Evolutionary conservation across 2,797 vertebrate genomes (phyloP), one percentile per base, ranked within the genome.

Genomic region (Oreochromis mossambicus): DNA sequence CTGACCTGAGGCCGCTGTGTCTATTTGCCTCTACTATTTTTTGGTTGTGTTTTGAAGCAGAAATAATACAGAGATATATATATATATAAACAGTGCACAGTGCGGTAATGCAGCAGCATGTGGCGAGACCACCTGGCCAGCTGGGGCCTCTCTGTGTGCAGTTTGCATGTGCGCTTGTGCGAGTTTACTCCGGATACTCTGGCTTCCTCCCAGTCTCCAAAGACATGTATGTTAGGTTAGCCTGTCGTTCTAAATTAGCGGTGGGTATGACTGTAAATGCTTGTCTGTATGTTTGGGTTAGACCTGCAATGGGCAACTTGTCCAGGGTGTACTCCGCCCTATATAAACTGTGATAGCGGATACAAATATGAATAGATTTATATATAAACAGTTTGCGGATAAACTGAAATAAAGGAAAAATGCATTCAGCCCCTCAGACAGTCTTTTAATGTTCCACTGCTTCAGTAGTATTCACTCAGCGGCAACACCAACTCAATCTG

Each of bases 401-500:
- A 5, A 75, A 26, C 19, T 29, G 12, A 61, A 79, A 58, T n/a
- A n/a, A 3, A 55, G 29, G 21, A 24, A 48, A 80, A 36, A 43
- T 26, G 46, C 3, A 77, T 63, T 84, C 50, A 77, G 68, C 36
- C 17, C 17, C 29, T 76, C 66, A 38, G n/a, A 76, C 76, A 41
- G 54, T 54, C 77, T 51, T 56, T 78, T 63, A 78, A 82, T 88
- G 78, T 77, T 13, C 56, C 15, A 43, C 79, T 80, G 58, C 78
- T 80, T 77, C 50, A 68, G 61, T 19, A 61, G 78, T 58, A 14
- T 78, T 86, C 80, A 81, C 82, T 91, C 55, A 38, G 85, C 80
- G 81, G 89, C 86, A 92, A 78, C 84, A 58, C n/a, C 29, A 54
- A 77, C 80, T 68, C 86, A 89, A 66, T 91, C 90, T 77, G 87